Evolutionary conservation across 2,888 invertebrate species (phyloP).

Genomic region (Crocallis elinguaria): DNA sequence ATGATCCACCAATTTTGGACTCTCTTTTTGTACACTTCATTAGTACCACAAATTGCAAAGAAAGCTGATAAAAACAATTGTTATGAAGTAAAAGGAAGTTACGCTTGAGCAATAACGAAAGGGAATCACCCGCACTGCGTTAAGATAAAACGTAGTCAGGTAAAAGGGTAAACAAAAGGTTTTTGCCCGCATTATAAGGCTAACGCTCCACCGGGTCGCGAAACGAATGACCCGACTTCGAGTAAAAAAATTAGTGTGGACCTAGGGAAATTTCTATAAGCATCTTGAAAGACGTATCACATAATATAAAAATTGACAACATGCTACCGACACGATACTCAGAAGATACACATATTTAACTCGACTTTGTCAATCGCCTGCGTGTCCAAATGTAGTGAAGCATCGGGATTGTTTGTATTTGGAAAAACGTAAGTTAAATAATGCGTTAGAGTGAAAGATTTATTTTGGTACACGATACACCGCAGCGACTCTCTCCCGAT

Average conservation of each 20-base stretch:
- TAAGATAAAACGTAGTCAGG: conserved; percentile 45
- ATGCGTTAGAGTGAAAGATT: too few species aligned
- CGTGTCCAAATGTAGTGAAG: too few species aligned
- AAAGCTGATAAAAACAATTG: conserved; percentile 28
- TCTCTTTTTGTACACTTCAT: conserved; percentile 15
- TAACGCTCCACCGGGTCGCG: conserved; percentile 8
- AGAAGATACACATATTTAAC: too few species aligned
- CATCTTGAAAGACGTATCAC: background rate
- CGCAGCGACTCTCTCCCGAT: too few species aligned
- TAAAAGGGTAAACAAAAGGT: conserved; percentile 46
- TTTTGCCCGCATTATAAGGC: conserved; percentile 44
- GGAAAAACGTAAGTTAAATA: too few species aligned
- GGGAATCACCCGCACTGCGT: conserved; percentile 38
- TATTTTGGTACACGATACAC: too few species aligned
- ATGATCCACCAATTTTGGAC: conserved; percentile 6
- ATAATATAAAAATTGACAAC: too few species aligned
- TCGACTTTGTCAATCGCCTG: too few species aligned
- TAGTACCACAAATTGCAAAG: conserved; percentile 16
- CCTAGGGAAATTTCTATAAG: background rate
- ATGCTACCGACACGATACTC: background rate
- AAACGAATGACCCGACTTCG: background rate
- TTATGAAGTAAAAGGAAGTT: conserved; percentile 29
- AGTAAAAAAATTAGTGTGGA: background rate
- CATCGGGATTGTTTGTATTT: too few species aligned
- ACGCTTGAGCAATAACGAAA: conserved; percentile 34